A percentile compares a stretch with the other conserved stretches of the same genome.
Evolutionary conservation across 2,888 invertebrate species (phyloP).

Genomic region (Sminthurinus aureus): DNA sequence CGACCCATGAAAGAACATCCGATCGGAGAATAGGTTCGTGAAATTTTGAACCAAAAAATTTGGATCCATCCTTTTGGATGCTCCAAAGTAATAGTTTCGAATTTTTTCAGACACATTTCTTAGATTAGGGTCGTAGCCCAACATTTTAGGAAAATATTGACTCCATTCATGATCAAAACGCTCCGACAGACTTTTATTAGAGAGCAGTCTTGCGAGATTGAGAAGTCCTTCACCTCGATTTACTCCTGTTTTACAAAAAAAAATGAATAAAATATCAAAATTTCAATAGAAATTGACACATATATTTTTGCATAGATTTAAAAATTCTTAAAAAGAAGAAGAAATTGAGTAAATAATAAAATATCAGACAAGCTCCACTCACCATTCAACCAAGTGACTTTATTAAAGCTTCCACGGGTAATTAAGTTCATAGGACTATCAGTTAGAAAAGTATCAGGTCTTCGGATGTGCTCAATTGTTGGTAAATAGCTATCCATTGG

Average conservation of each 20-base stretch:
- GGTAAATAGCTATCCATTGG: conserved; percentile 47
- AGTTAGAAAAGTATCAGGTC: conserved; percentile 49
- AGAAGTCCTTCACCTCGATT: conserved; percentile 52
- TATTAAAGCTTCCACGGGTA: conserved; percentile 53
- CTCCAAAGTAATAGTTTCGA: conserved; percentile 39
- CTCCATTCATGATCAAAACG: conserved; percentile 34
- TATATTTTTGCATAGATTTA: no score
- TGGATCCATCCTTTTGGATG: conserved; percentile 11
- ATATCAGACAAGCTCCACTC: no score
- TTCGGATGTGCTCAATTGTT: conserved; percentile 41
- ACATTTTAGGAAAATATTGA: conserved; percentile 25
- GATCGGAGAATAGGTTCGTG: conserved; percentile 45
- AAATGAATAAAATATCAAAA: no score
- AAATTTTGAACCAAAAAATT: conserved; percentile 30
- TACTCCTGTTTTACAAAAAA: no score
- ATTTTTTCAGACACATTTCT: conserved; percentile 37
- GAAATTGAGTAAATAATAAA: no score
- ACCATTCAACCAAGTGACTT: conserved; percentile 55
- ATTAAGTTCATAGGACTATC: conserved; percentile 51
- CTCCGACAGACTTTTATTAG: conserved; percentile 24
- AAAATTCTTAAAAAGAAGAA: no score
- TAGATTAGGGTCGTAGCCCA: conserved; percentile 30
- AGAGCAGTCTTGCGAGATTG: conserved; percentile 45
- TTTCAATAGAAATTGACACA: no score
- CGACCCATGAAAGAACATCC: conserved; percentile 41